These are phyloP conservation scores for Lynx canadensis DNA, from an alignment of 2,113 vertebrate genomes.

Conservation along the genomic window DNA sequence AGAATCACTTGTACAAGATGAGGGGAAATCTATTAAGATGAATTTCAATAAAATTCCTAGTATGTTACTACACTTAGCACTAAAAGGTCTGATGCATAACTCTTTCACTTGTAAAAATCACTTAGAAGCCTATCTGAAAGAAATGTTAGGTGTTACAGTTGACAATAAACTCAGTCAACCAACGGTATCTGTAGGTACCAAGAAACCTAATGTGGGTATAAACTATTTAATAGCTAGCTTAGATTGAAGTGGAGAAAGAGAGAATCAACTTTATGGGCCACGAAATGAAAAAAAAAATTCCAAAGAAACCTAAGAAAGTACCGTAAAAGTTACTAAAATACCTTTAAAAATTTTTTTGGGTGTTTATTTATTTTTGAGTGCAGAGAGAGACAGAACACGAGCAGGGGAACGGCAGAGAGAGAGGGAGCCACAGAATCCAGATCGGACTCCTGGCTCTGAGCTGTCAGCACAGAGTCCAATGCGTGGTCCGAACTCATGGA, in stretches of 20 bases:
- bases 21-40: neutral
- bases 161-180: neutral
- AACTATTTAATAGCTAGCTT: neutral
- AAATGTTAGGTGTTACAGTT: neutral
- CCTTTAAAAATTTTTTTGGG: no score
- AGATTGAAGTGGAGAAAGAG: neutral
- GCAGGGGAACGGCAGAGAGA: no score
- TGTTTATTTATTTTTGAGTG: no score
- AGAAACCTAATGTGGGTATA: neutral
- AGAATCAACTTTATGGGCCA: neutral
- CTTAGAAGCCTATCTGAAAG: neutral
- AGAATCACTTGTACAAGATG: neutral
- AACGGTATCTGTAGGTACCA: neutral
- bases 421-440: no score
- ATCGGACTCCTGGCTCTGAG: no score
- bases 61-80: neutral
- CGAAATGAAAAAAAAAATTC: neutral
- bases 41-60: neutral
- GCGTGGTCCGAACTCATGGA: no score
- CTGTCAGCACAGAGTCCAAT: no score
- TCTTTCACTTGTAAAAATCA: neutral
- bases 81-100: neutral
- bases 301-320: neutral
- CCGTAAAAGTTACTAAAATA: neutral
- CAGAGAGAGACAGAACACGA: no score